Evolutionary conservation across 2,113 vertebrate species (phyloP).

Genomic region (Ptychochromis oligacanthus): DNA sequence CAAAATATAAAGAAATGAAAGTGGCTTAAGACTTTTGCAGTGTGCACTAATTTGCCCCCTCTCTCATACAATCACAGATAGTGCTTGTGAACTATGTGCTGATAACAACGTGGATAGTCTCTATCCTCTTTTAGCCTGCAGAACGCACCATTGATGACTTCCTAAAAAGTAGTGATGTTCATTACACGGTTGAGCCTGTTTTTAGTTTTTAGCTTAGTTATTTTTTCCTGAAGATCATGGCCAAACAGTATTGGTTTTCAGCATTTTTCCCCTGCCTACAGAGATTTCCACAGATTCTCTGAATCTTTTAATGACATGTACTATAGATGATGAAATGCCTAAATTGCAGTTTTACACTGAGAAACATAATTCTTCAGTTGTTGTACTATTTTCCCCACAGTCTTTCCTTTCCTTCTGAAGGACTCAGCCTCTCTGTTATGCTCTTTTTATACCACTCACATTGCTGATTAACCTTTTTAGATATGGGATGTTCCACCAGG

Average conservation of each 20-base stretch:
- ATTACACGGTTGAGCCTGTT: background rate
- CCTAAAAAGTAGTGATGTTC: background rate
- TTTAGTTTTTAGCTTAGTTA: background rate
- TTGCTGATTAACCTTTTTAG: background rate
- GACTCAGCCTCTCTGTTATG: no score
- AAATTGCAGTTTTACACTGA: background rate
- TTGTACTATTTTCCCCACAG: background rate
- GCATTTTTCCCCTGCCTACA: background rate
- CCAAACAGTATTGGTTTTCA: background rate
- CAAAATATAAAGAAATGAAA: no score
- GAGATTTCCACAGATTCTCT: background rate
- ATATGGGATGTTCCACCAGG: background rate
- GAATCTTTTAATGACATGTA: no score
- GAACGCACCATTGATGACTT: background rate
- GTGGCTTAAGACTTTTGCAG: no score
- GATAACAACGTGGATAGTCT: background rate
- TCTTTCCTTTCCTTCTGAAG: background rate
- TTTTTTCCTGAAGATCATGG: background rate
- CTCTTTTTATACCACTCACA: no score
- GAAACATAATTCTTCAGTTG: background rate
- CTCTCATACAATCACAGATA: background rate
- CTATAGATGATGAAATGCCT: background rate
- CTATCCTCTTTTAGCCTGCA: background rate
- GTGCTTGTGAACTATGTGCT: background rate
- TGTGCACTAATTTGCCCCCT: background rate